Conservation (phyloP, 2,888 invertebrate species). For the Myopa tessellatipennis region DNA sequence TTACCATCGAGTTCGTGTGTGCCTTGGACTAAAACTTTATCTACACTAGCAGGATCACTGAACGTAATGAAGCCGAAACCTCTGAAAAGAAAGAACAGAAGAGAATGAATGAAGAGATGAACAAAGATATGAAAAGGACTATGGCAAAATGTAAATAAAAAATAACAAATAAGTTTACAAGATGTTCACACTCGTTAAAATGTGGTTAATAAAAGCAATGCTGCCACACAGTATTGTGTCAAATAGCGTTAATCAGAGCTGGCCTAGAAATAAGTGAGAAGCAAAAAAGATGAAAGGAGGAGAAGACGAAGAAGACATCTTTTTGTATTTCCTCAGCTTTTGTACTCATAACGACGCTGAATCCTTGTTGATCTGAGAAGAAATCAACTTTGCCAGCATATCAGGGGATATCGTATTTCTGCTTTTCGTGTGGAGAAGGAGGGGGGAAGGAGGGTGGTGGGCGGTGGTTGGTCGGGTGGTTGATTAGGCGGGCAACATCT, state of each 20-base stretch:
- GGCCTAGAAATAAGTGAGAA: background rate
- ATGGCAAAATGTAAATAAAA: background rate
- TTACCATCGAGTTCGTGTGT: conserved; percentile 99
- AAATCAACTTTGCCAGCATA: too few species aligned
- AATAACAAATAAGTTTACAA: conserved; percentile 29
- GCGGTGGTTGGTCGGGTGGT: too few species aligned
- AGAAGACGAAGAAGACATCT: too few species aligned
- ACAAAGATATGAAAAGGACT: conserved; percentile 26
- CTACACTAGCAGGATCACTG: conserved; percentile 97
- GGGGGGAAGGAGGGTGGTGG: too few species aligned
- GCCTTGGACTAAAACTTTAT: conserved; percentile 98
- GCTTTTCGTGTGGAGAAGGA: background rate
- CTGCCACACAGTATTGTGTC: conserved; percentile 21
- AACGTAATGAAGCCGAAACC: conserved; percentile 99
- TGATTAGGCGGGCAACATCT: conserved; percentile 11
- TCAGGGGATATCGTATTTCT: background rate
- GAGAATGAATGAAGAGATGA: conserved; percentile 41
- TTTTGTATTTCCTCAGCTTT: too few species aligned
- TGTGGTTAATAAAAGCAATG: conserved; percentile 21
- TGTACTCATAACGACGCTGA: background rate
- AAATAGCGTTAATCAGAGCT: conserved; percentile 11
- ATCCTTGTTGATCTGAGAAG: too few species aligned
- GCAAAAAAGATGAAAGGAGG: too few species aligned
- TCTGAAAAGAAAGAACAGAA: conserved; percentile 73
- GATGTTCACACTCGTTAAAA: conserved; percentile 25